Evolutionary conservation across 2,797 vertebrate species (phyloP).

Genomic region (Pseudopleuronectes americanus): DNA sequence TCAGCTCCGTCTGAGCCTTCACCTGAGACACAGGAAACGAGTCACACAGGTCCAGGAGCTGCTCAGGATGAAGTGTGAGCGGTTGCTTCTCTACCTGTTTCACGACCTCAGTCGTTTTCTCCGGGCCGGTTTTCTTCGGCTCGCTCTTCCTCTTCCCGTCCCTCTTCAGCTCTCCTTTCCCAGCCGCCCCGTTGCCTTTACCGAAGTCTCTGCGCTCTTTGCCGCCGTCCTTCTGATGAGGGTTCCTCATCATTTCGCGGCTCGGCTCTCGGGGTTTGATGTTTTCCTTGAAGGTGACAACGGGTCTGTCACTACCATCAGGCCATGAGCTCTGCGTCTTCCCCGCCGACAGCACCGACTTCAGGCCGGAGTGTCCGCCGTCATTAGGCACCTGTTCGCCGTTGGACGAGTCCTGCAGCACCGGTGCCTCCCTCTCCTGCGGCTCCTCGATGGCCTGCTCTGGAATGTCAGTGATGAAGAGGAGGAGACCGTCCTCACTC

Average conservation of each 20-base stretch:
- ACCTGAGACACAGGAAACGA: constrained; percentile 79
- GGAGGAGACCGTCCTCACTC: constrained; percentile 88
- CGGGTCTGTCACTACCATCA: constrained; percentile 89
- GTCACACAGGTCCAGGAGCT: not conserved
- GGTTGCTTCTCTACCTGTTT: constrained; percentile 86
- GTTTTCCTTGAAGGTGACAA: constrained; percentile 98
- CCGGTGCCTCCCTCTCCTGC: constrained; percentile 89
- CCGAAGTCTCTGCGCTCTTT: constrained; percentile 86
- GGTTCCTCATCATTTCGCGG: constrained; percentile 86
- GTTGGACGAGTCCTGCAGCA: constrained; percentile 89
- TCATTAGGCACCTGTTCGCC: constrained; percentile 80
- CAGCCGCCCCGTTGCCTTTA: constrained; percentile 84
- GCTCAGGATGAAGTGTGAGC: fast-evolving
- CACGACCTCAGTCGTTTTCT: constrained; percentile 86
- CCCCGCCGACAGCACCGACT: constrained; percentile 92
- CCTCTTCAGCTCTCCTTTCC: constrained; percentile 89
- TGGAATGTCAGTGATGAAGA: constrained; percentile 94
- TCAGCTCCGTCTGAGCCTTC: constrained; percentile 91
- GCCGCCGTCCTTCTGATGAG: constrained; percentile 84
- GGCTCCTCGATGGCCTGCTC: constrained; percentile 91
- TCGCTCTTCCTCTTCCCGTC: constrained; percentile 94
- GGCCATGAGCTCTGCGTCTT: constrained; percentile 88
- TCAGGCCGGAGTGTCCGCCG: constrained; percentile 83
- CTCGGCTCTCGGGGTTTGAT: constrained; percentile 93
- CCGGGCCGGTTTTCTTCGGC: constrained; percentile 86